These are phyloP conservation scores for Alviniconcha strummeri DNA, from an alignment of 2,888 invertebrate genomes.

Conservation along the genomic window DNA sequence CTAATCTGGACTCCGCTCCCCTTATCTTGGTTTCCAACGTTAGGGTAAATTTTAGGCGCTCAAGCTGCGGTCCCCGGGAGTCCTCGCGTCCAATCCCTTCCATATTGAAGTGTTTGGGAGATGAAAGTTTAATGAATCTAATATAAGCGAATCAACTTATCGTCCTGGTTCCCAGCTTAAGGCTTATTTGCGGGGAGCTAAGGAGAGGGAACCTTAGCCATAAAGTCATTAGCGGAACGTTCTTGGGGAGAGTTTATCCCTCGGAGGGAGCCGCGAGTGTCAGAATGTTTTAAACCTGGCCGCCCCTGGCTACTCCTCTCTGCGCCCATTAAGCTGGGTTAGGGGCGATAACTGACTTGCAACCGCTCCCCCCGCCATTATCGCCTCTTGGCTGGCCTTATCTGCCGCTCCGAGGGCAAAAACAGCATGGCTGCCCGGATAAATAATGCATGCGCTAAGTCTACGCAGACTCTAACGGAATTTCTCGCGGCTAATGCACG, in stretches of 20 bases:
- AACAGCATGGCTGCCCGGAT: constrained; percentile 32
- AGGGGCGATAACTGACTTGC: constrained; percentile 45
- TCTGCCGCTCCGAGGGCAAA: constrained; percentile 26
- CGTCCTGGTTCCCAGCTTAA: constrained; percentile 35
- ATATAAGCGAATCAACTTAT: constrained; percentile 50
- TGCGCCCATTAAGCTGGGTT: constrained; percentile 35
- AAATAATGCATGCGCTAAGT: constrained; percentile 46
- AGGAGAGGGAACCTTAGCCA: constrained; percentile 39
- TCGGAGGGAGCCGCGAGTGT: constrained; percentile 39
- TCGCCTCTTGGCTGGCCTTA: constrained; percentile 32
- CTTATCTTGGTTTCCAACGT: constrained; percentile 23
- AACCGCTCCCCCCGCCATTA: constrained; percentile 43
- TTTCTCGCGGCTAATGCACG: constrained; percentile 35
- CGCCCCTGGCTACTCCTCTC: constrained; percentile 11
- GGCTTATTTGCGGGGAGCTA: constrained; percentile 39
- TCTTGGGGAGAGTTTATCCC: constrained; percentile 37
- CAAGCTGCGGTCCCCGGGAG: constrained; percentile 16
- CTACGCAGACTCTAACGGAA: constrained; percentile 32
- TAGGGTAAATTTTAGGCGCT: constrained; percentile 29
- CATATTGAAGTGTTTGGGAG: constrained; percentile 43
- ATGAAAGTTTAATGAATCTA: constrained; percentile 52
- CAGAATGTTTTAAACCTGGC: constrained; percentile 46
- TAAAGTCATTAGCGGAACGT: constrained; percentile 41
- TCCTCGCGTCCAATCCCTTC: constrained; percentile 37
- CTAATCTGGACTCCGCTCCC: constrained; percentile 29